phyloP scores from a whole-genome alignment of 2,888 invertebrate genomes.

The Tenthredo mesomela region DNA sequence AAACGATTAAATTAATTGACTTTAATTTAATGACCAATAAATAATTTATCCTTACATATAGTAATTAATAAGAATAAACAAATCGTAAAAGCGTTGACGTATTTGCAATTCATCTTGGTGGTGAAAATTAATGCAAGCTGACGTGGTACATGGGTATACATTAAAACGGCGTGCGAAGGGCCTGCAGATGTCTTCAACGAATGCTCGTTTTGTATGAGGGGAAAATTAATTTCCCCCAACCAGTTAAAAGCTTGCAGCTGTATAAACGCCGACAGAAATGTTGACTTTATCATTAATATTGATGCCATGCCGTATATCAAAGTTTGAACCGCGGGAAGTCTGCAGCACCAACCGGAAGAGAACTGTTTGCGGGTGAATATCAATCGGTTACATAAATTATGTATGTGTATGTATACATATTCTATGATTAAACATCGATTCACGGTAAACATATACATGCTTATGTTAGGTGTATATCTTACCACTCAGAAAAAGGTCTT shows the following conservation, averaged over 20 bases:
- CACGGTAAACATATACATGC: neutral
- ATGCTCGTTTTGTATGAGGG: neutral
- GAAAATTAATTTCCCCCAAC: neutral
- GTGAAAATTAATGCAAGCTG: conserved; percentile 9
- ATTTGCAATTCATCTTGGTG: neutral
- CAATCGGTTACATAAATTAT: neutral
- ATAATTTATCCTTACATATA: neutral
- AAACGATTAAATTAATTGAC: neutral
- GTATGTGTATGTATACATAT: neutral
- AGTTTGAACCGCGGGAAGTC: conserved; percentile 14
- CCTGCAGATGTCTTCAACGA: conserved; percentile 15
- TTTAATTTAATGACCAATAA: neutral
- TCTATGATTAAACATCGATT: neutral
- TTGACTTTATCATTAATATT: conserved; percentile 33
- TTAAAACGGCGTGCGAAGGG: neutral
- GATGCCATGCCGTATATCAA: neutral
- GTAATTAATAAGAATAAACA: neutral
- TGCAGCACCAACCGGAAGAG: neutral
- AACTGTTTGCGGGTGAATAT: neutral
- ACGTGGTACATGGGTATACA: conserved; percentile 6
- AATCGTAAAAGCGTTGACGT: neutral
- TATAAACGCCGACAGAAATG: neutral
- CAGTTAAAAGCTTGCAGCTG: neutral
- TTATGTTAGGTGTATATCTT: neutral
- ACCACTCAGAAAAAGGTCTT: too few species aligned